Conservation (phyloP, 2,113 vertebrate genomes). For the Cynopterus brachyotis region DNA sequence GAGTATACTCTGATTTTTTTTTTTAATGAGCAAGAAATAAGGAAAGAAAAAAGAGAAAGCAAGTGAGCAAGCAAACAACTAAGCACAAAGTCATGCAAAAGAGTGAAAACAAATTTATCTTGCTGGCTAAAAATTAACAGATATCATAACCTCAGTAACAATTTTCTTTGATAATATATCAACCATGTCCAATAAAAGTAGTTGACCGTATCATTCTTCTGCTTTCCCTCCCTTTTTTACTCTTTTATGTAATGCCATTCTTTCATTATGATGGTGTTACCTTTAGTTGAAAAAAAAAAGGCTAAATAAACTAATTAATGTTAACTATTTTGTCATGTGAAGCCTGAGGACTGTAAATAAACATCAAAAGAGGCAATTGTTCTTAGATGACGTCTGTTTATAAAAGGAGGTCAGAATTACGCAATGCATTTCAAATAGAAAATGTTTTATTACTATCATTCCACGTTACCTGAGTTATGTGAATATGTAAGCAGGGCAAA, state of each 20-base stretch:
- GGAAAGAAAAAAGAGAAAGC: neutral
- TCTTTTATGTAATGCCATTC: constrained; percentile 63
- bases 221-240: constrained; percentile 31
- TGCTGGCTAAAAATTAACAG: constrained; percentile 74
- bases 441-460: constrained; percentile 39
- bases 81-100: neutral
- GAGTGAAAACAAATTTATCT: constrained; percentile 48
- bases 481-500: neutral
- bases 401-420: neutral
- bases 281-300: constrained; percentile 64
- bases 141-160: constrained; percentile 44
- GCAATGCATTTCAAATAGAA: constrained; percentile 47
- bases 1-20: constrained; percentile 12
- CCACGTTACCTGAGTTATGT: neutral
- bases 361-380: constrained; percentile 68
- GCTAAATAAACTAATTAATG: constrained; percentile 73
- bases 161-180: constrained; percentile 63
- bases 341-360: constrained; percentile 35
- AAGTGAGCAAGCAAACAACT: neutral
- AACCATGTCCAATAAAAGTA: constrained; percentile 58
- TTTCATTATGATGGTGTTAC: constrained; percentile 68
- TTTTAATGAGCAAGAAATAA: neutral
- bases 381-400: constrained; percentile 63
- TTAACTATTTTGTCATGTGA: constrained; percentile 70
- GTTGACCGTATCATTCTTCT: neutral